phyloP scores from a whole-genome alignment of 2,797 vertebrate species.

The Notolabrus celidotus region DNA sequence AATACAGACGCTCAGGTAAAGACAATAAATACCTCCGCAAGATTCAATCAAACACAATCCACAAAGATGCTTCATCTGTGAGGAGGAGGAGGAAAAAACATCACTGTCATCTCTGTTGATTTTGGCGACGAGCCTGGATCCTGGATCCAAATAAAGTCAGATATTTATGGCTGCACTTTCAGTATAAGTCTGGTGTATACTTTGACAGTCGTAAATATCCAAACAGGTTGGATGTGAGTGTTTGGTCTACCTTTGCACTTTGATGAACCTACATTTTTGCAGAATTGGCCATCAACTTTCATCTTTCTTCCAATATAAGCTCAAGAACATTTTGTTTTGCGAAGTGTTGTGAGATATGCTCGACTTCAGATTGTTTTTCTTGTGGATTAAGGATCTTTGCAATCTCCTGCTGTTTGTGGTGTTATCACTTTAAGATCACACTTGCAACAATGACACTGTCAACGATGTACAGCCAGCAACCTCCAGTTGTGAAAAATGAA shows the following conservation, averaged over 20 bases:
- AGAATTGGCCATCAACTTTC: background rate
- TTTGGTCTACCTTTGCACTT: slow-evolving; percentile 5
- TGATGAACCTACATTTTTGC: slow-evolving; percentile 6
- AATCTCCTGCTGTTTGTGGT: too few relatives aligned
- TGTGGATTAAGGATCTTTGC: too few relatives aligned
- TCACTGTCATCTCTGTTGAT: slow-evolving; percentile 33
- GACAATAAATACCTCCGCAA: slow-evolving; percentile 47
- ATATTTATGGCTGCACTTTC: slow-evolving; percentile 36
- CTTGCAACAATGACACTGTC: too few relatives aligned
- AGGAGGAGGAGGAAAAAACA: slow-evolving; percentile 15
- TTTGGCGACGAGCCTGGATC: slow-evolving; percentile 7
- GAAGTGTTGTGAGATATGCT: too few relatives aligned
- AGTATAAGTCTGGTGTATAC: background rate
- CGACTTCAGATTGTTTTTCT: too few relatives aligned
- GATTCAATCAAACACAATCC: slow-evolving; percentile 59
- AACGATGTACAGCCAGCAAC: too few relatives aligned
- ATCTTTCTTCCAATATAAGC: too few relatives aligned
- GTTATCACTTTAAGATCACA: too few relatives aligned
- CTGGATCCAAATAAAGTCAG: slow-evolving; percentile 15
- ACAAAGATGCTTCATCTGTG: slow-evolving; percentile 13
- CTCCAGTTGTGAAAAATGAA: too few relatives aligned
- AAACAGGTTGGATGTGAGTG: slow-evolving; percentile 12
- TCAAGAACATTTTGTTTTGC: too few relatives aligned
- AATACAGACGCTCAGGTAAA: slow-evolving; percentile 70
- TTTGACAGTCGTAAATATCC: slow-evolving; percentile 43